Conservation (phyloP, 2,797 vertebrate species). For the Argya squamiceps region DNA sequence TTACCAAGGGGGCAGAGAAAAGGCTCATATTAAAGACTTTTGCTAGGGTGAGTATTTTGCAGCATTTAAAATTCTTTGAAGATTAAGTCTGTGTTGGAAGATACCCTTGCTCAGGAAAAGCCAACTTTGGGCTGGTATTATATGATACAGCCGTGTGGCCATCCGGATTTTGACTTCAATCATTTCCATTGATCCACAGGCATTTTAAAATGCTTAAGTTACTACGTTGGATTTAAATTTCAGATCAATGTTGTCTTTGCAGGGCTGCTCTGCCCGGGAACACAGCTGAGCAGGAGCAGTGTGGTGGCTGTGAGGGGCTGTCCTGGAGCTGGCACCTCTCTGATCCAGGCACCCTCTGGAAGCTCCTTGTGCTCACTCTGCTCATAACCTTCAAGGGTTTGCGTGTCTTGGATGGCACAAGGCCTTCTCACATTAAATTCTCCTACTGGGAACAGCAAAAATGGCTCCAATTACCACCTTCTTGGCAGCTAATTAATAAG, state of each 20-base stretch:
- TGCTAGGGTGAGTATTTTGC: constrained; percentile 30
- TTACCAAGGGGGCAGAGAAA: constrained; percentile 18
- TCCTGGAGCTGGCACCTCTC: background rate
- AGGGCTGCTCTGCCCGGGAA: constrained; percentile 28
- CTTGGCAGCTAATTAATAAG: background rate
- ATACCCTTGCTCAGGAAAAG: constrained; percentile 43
- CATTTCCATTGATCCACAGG: constrained; percentile 64
- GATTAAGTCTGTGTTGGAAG: constrained; percentile 54
- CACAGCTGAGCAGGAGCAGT: background rate
- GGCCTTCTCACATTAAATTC: background rate
- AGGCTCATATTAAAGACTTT: constrained; percentile 14
- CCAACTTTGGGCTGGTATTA: constrained; percentile 46
- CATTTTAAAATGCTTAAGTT: constrained; percentile 70
- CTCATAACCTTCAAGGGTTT: background rate
- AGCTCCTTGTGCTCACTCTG: background rate
- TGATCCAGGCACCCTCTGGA: background rate
- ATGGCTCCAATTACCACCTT: background rate
- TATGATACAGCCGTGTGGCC: constrained; percentile 17
- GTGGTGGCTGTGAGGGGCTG: background rate
- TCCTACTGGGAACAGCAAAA: background rate
- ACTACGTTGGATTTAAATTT: constrained; percentile 60
- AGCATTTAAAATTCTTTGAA: constrained; percentile 63
- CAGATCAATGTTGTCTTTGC: constrained; percentile 61
- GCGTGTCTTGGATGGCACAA: background rate
- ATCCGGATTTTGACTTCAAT: constrained; percentile 70